Evolutionary conservation across 2,888 invertebrate species (phyloP).

Genomic region (Sclerodermus sp.): DNA sequence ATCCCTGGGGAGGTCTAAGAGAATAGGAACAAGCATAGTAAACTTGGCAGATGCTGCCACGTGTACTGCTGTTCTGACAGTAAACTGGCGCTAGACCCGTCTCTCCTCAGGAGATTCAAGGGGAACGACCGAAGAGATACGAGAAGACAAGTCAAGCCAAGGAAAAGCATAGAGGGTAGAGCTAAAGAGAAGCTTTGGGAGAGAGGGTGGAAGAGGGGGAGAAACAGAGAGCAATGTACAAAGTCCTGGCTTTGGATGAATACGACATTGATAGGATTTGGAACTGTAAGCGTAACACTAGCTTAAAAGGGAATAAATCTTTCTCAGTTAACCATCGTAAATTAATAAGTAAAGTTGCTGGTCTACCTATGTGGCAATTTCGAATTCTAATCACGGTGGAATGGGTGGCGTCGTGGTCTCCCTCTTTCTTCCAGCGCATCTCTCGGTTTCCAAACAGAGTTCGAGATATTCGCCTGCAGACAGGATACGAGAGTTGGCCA

Average conservation of each 20-base stretch:
- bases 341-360: slow-evolving; percentile 48
- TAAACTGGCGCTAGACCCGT: background rate
- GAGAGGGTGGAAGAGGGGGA: background rate
- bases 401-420: background rate
- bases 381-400: background rate
- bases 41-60: background rate
- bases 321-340: slow-evolving; percentile 8
- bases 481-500: slow-evolving; percentile 43
- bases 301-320: too few species aligned
- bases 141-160: background rate
- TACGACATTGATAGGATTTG: too few species aligned
- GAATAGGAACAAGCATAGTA: background rate
- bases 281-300: too few species aligned
- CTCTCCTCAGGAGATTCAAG: background rate
- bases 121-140: background rate
- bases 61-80: background rate
- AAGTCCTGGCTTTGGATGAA: too few species aligned
- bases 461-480: slow-evolving; percentile 39
- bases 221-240: background rate
- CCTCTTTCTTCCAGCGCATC: slow-evolving; percentile 5
- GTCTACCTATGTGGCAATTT: slow-evolving; percentile 9
- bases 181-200: too few species aligned
- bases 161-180: too few species aligned
- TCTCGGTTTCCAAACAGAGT: slow-evolving; percentile 8
- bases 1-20: too few species aligned